Conservation (phyloP, 2,797 vertebrate species). For the Basileuterus tristriatus region DNA sequence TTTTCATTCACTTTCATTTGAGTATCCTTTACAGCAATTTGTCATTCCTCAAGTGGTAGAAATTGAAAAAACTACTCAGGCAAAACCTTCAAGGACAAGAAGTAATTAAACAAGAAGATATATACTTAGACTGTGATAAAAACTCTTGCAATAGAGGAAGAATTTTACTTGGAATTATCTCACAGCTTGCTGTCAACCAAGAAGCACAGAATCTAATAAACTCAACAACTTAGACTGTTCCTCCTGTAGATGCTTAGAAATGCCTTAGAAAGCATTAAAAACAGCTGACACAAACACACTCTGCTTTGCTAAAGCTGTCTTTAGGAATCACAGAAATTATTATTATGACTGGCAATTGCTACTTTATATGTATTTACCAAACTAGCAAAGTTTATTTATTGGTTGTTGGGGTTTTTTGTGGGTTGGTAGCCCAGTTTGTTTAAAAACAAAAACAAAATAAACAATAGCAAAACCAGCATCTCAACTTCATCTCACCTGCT, state of each 20-base stretch:
- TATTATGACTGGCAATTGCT: background rate
- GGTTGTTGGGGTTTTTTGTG: fast-evolving
- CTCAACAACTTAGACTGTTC: background rate
- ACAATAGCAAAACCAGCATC: background rate
- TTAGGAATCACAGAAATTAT: background rate
- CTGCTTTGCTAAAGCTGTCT: background rate
- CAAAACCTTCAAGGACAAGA: background rate
- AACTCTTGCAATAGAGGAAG: background rate
- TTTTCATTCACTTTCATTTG: background rate
- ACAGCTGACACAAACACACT: background rate
- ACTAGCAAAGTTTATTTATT: background rate
- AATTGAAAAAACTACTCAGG: background rate
- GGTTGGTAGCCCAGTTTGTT: background rate
- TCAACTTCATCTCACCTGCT: background rate
- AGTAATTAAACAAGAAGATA: background rate
- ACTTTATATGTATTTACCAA: background rate
- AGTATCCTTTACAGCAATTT: background rate
- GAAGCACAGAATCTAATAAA: background rate
- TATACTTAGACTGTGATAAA: background rate
- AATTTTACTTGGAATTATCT: background rate
- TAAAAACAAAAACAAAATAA: background rate
- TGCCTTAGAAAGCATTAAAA: background rate
- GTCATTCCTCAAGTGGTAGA: background rate
- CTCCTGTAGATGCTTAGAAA: background rate
- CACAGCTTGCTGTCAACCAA: background rate